Evolutionary conservation across 2,113 vertebrate species (phyloP), one percentile per base, ranked within the genome.

Genomic region (Epinephelus cyanopodus): DNA sequence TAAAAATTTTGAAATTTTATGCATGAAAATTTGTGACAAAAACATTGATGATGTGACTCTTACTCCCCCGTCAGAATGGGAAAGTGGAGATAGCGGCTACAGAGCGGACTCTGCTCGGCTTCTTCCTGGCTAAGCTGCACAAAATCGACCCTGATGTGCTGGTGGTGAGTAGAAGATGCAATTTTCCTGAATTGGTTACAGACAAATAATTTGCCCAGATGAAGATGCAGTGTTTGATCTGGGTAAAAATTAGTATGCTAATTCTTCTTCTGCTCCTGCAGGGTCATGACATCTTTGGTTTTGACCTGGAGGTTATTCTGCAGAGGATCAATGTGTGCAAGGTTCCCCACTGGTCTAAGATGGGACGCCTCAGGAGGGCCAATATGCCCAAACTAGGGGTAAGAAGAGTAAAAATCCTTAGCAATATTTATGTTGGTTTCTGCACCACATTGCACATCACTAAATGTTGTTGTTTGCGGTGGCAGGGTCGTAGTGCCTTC

Each of bases 221-320:
- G 25, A 47, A 21, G 3, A 17, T n/a, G 52, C 12, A 47, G 50
- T 25, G 52, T 19, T 47, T 53, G 0, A n/a, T 47, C 3, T 0
- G 15, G 12, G 39, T 60, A 17, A 23, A 66, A 65, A 2, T 14
- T 0, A 53, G 4, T 15, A 23, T 23, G 19, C 50, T 37, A 7
- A 17, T 74, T 1, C 11, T 39, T 50, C 2, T 74, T 67, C 19
- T 5, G 76, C 87, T 93, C 50, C 94, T 93, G 76, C 90, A 99
- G 98, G 98, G 98, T 90, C 98, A 99, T 83, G 97, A 98, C 95
- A 98, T 99, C 93, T 97, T 97, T 93, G 97, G 98, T 21, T 99
- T 99, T 95, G 98, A 99, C 94, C 94, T 99, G 90, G 97, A 99
- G 93, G 96, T 99, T 73, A 95, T 99, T 39, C 96, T 99, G 86